Evolutionary conservation across 2,888 invertebrate genomes (phyloP).

Genomic region (Folsomia manolachei): DNA sequence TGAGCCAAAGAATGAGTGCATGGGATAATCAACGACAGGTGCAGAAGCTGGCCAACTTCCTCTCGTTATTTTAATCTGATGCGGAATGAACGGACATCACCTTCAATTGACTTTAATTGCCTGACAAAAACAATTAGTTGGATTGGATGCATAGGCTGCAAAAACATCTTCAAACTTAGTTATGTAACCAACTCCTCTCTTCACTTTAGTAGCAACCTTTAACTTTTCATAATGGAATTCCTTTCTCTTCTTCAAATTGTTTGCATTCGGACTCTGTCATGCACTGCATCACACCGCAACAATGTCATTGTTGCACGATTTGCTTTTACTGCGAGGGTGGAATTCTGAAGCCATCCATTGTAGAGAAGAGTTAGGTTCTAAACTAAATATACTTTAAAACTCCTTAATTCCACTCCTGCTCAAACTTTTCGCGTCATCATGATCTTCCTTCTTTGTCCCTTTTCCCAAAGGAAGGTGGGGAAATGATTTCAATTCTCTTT

Average conservation of each 20-base stretch:
- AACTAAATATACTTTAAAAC: not conserved
- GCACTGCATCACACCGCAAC: slow-evolving; percentile 9
- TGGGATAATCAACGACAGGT: slow-evolving; percentile 14
- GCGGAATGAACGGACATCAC: not conserved
- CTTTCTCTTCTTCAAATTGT: not conserved
- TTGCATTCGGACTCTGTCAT: slow-evolving; percentile 6
- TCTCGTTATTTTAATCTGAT: not conserved
- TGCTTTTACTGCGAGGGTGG: not conserved
- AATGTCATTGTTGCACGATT: not conserved
- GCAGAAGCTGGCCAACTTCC: slow-evolving; percentile 4
- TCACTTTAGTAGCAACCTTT: not conserved
- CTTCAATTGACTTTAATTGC: slow-evolving; percentile 12
- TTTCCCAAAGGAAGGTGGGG: not conserved
- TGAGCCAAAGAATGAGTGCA: not conserved
- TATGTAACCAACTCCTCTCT: too few species aligned
- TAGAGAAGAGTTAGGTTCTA: not conserved
- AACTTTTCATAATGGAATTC: slow-evolving; percentile 1
- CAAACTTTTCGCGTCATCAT: slow-evolving; percentile 7
- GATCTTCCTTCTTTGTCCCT: not conserved
- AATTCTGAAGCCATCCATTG: not conserved
- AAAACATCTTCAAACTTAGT: too few species aligned
- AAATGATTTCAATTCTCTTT: not conserved
- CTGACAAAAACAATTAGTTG: slow-evolving; percentile 13
- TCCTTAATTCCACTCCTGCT: not conserved
- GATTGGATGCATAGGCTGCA: too few species aligned